Conservation (phyloP, 2,888 invertebrate genomes). For the Troides oblongomaculatus region DNA sequence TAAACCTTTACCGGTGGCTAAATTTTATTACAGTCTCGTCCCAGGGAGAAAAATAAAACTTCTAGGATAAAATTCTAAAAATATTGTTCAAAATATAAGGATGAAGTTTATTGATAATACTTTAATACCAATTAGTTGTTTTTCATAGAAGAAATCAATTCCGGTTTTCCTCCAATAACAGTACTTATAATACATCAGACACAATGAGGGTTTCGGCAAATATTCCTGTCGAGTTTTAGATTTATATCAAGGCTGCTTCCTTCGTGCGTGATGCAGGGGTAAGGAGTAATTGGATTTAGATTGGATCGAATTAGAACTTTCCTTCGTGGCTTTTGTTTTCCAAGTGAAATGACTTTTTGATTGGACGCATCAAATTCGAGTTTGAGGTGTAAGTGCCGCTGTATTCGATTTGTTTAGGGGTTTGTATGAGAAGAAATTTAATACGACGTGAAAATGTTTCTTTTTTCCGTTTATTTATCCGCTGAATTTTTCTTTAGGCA, state of each 20-base stretch:
- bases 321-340: slow-evolving; percentile 67
- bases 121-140: too few species aligned
- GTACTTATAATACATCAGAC: slow-evolving; percentile 18
- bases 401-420: slow-evolving; percentile 30
- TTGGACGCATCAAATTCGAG: slow-evolving; percentile 69
- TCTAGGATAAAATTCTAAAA: not conserved
- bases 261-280: slow-evolving; percentile 51
- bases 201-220: slow-evolving; percentile 5
- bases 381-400: slow-evolving; percentile 45
- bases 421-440: slow-evolving; percentile 29
- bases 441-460: slow-evolving; percentile 35
- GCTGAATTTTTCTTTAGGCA: slow-evolving; percentile 8
- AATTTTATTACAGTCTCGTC: slow-evolving; percentile 20
- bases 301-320: slow-evolving; percentile 74
- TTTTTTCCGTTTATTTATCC: slow-evolving; percentile 18
- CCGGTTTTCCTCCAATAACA: slow-evolving; percentile 3
- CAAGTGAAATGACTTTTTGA: slow-evolving; percentile 72
- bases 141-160: not conserved
- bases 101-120: too few species aligned
- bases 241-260: slow-evolving; percentile 48
- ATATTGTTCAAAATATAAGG: not conserved
- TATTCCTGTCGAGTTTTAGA: slow-evolving; percentile 37
- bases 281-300: slow-evolving; percentile 75
- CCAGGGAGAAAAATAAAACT: slow-evolving; percentile 7
- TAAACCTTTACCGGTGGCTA: slow-evolving; percentile 25